phyloP scores from a whole-genome alignment of 2,888 invertebrate genomes.

The Vannuccia rotundouncinata region DNA sequence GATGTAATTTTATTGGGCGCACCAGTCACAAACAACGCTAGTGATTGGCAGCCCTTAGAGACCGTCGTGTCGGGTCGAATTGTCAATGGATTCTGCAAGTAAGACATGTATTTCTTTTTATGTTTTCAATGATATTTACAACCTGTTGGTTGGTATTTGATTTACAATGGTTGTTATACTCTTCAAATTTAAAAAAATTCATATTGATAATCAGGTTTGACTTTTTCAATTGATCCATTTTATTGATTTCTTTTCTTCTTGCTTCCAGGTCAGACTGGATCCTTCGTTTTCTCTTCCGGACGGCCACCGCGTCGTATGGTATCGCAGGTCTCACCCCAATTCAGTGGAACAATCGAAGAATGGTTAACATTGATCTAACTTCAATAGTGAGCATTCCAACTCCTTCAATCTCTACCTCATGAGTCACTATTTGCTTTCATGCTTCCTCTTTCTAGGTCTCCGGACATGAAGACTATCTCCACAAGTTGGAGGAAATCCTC shows the following conservation, averaged over 20 bases:
- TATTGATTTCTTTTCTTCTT: too few relatives aligned
- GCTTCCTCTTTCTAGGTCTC: slow-evolving; percentile 49
- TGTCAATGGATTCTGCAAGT: slow-evolving; percentile 65
- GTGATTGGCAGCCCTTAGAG: slow-evolving; percentile 61
- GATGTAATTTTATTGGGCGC: slow-evolving; percentile 65
- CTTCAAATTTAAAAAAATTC: too few relatives aligned
- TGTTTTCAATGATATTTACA: too few relatives aligned
- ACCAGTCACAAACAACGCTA: slow-evolving; percentile 62
- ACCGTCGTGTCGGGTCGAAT: slow-evolving; percentile 63
- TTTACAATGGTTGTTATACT: too few relatives aligned
- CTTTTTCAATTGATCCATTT: too few relatives aligned
- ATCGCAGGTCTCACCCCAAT: slow-evolving; percentile 64
- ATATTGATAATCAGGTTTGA: too few relatives aligned
- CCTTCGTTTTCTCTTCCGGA: slow-evolving; percentile 64
- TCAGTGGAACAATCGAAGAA: slow-evolving; percentile 59
- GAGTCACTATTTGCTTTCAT: too few relatives aligned
- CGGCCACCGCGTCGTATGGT: slow-evolving; percentile 62
- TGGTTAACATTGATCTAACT: slow-evolving; percentile 63
- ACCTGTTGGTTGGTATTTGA: too few relatives aligned
- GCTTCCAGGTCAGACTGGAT: slow-evolving; percentile 64
- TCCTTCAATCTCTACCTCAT: too few relatives aligned
- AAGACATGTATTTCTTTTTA: too few relatives aligned
- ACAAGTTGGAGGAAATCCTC: slow-evolving; percentile 61
- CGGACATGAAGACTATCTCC: slow-evolving; percentile 63
- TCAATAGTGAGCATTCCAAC: slow-evolving; percentile 60